Base-by-base conservation (phyloP, 2,888 invertebrate genomes). In the Microplitis manilae region DNA sequence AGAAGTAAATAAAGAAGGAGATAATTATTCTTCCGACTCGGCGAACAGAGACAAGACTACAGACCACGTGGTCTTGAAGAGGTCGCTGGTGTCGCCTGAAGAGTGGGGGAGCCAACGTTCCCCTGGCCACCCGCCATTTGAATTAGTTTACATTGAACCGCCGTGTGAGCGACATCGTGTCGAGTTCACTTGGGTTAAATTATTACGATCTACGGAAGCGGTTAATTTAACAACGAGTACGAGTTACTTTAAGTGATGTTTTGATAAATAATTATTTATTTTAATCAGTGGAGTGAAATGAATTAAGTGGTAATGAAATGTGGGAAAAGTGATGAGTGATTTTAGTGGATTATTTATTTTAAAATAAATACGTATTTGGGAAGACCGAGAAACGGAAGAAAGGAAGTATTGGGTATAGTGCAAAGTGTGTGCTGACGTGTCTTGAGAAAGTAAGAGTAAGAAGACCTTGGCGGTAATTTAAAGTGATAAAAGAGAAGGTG, bases 91-190 rank as follows among this genome's bases (percentile, higher is more conserved):
- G 67, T 2, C 4, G 72, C 15, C 17, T 68, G n/a, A 6, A 70
- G 20, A 73, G 77, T 60, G 78, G 76, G 76, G 80, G 61, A 73
- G 50, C 71, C 8, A 50, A 67, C 62, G 8, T 40, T 70, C 78
- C 68, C 80, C 75, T 7, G 59, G 6, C 50, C 78, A 72, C 75
- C 61, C 75, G 78, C 77, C 72, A 65, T 65, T 65, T 79, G 80
- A 77, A 50, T 83, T 69, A 83, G 83, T 86, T 82, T 84, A 86
- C 83, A 83, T 85, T 83, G 86, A 85, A 85, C 85, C 86, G 85
- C 81, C 81, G 86, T 77, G 81, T 77, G 84, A 79, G 79, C 73
- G 82, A 79, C 65, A 72, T 79, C 80, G 76, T 72, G 68, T 15
- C 7, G n/a, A 20, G 17, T 40, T 62, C 17, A 17, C 15, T 38